Evolutionary conservation across 2,797 vertebrate species (phyloP), one percentile per base, ranked within the genome.

Genomic region (Macroramphosus scolopax): DNA sequence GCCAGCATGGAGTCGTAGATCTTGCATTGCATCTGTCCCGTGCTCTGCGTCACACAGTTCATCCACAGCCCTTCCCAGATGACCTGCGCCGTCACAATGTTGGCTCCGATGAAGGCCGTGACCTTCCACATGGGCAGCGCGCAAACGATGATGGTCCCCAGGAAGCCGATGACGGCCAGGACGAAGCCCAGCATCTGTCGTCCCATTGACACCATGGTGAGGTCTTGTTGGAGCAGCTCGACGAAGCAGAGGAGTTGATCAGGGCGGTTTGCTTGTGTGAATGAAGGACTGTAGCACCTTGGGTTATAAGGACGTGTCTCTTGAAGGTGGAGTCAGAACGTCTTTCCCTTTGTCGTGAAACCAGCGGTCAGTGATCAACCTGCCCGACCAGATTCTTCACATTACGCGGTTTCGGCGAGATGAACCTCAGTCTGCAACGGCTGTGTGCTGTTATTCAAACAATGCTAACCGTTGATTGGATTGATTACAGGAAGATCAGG

Each of bases 1-100:
- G 87, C 92, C 83, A 97, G 82, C 79, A 97, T 10, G 0, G 95
- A 96, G 60, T 97, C 95, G 6, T 97, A 94, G 77, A 97, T 85
- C 78, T 94, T 95, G 78, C 95, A 98, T 68, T 97, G 96, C 92
- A 98, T 96, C 88, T 98, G 96, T 0, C 96, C 96, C 0, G 96
- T 98, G 78, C 96, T 98, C 86, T 96, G 96, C 44, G 78, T 92
- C 76, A 97, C 94, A 7, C 96, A 98, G 87, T 77, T 92, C 95
- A 98, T 96, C 96, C 96, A 98, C 49, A 98, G 73, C 32, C 96
- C 96, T 30, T 98, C 94, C 94, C 94, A 98, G 71, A 93, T 88
- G 67, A 86, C 85, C 85, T 98, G 95, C 0, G 94, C 93, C 0
- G 92, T 91, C 80, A 98, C 93, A 5, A 98, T 98, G 87, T 95